A percentile compares a stretch with the other conserved stretches of the same genome.
Conservation (phyloP, 2,113 vertebrate genomes). For the Heterotilapia buettikoferi region DNA sequence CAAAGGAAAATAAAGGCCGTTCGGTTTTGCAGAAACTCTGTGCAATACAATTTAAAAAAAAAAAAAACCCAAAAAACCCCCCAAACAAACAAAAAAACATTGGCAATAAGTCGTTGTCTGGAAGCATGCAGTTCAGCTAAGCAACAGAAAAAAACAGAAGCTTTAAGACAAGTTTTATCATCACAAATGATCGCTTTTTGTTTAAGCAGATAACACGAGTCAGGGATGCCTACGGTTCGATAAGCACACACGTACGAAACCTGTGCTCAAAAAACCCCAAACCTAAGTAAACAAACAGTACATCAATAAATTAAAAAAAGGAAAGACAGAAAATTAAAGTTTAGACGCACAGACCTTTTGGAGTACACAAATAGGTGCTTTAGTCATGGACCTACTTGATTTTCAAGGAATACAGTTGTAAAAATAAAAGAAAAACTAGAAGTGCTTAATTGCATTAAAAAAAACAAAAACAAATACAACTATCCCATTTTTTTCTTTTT, state of each 20-base stretch:
- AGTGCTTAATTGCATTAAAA: background rate
- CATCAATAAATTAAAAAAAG: background rate
- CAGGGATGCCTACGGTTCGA: background rate
- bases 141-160: background rate
- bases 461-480: background rate
- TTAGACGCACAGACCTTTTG: constrained; percentile 1
- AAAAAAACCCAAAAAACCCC: too few relatives aligned
- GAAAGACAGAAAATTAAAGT: constrained; percentile 35
- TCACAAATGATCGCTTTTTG: background rate
- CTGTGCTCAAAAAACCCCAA: background rate
- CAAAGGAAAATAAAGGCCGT: constrained; percentile 33
- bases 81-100: background rate
- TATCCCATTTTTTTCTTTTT: background rate
- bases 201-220: constrained; percentile 1
- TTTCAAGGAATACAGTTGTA: background rate
- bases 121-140: constrained; percentile 9
- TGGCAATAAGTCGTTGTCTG: constrained; percentile 1
- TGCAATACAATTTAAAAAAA: constrained; percentile 11
- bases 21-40: constrained; percentile 31
- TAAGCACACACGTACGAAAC: background rate
- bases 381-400: constrained; percentile 13
- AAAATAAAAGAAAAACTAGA: background rate
- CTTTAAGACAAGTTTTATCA: constrained; percentile 1
- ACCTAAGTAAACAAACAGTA: background rate
- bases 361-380: constrained; percentile 13